Conservation (phyloP, 2,797 vertebrate species). For the Phrynocephalus guinanensis region DNA sequence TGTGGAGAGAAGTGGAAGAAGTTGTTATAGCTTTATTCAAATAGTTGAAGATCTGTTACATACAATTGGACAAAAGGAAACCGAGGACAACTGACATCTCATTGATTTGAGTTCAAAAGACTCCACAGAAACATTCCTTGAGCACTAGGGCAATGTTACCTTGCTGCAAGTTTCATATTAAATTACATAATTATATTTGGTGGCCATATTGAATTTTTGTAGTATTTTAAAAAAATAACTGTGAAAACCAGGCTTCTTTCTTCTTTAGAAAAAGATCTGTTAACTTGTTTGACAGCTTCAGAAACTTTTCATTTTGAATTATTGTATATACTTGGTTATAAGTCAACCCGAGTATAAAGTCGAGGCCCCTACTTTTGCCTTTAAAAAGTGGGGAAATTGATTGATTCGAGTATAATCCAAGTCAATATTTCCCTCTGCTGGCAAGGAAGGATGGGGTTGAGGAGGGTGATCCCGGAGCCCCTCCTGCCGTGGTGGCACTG, state of each 20-base stretch:
- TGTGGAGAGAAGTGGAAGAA: background rate
- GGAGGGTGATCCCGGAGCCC: no score
- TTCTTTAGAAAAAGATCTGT: background rate
- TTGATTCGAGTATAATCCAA: no score
- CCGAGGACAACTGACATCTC: background rate
- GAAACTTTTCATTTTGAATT: slow-evolving; percentile 69
- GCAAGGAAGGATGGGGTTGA: no score
- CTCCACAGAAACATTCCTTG: background rate
- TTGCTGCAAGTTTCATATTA: background rate
- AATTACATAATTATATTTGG: background rate
- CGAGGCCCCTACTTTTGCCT: no score
- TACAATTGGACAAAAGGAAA: background rate
- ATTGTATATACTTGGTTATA: background rate
- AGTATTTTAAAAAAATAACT: background rate
- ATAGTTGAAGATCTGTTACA: background rate
- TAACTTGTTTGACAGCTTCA: slow-evolving; percentile 55
- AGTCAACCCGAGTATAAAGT: no score
- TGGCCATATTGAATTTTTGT: background rate
- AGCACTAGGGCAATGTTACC: background rate
- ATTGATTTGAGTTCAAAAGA: background rate
- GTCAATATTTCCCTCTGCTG: no score
- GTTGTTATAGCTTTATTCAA: no score
- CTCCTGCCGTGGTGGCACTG: no score
- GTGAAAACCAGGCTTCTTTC: background rate
- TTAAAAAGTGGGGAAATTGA: no score